A percentile compares a stretch with the other conserved stretches of the same genome.
Conservation (phyloP, 2,888 invertebrate genomes). For the Synergus japonicus region DNA sequence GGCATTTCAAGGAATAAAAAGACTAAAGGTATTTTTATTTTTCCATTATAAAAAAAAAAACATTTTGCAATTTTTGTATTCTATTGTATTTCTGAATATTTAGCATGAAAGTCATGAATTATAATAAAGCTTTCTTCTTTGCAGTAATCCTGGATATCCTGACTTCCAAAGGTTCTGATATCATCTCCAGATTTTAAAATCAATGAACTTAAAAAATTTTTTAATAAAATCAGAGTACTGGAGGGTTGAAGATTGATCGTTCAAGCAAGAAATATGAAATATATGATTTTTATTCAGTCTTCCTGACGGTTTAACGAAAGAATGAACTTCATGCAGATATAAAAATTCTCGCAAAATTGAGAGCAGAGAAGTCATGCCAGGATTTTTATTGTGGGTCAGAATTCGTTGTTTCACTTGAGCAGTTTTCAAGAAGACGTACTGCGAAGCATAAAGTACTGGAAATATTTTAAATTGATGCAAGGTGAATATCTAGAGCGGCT, state of each 20-base stretch:
- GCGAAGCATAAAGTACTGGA: slow-evolving; percentile 7
- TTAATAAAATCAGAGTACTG: background rate
- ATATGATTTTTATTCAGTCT: slow-evolving; percentile 4
- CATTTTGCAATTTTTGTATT: too few species aligned
- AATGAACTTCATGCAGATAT: slow-evolving; percentile 22
- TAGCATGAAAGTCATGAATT: too few species aligned
- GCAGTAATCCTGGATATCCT: too few species aligned
- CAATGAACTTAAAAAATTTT: too few species aligned
- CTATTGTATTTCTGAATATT: too few species aligned
- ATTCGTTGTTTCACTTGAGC: slow-evolving; percentile 43
- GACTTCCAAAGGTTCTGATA: too few species aligned
- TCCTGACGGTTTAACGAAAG: slow-evolving; percentile 19
- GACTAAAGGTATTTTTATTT: too few species aligned
- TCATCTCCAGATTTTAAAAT: too few species aligned
- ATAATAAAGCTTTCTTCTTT: too few species aligned
- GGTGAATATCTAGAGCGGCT: slow-evolving; percentile 18
- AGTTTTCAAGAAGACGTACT: slow-evolving; percentile 38
- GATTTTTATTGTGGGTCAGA: slow-evolving; percentile 42
- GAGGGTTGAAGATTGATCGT: background rate
- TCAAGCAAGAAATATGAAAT: background rate
- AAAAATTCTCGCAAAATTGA: slow-evolving; percentile 27
- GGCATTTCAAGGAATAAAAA: too few species aligned
- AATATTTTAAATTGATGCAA: slow-evolving; percentile 31
- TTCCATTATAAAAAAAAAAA: too few species aligned
- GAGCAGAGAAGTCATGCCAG: slow-evolving; percentile 27